Conservation (phyloP, 2,113 vertebrate genomes). For the Aegypius monachus region DNA sequence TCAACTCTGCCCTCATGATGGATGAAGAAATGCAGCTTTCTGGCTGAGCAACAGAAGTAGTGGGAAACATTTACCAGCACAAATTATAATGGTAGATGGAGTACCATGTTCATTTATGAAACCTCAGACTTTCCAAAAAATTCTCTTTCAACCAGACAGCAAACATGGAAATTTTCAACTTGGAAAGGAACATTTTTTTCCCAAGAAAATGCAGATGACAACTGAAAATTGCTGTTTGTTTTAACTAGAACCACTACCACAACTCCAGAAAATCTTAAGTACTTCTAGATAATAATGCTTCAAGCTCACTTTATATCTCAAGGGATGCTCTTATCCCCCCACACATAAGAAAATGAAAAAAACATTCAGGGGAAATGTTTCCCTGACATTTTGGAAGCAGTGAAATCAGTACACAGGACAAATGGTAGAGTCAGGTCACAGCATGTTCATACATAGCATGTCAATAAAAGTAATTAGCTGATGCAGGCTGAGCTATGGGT, state of each 20-base stretch:
- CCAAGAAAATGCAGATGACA: not conserved
- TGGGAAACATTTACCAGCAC: not conserved
- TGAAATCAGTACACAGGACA: not conserved
- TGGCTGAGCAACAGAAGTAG: not conserved
- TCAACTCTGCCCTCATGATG: slow-evolving; percentile 17
- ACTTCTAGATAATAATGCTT: not conserved
- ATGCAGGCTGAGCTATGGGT: not conserved
- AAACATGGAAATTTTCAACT: not conserved
- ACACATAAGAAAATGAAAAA: not conserved
- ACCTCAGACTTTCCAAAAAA: not conserved
- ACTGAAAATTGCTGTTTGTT: not conserved
- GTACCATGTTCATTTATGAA: not conserved
- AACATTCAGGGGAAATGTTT: not conserved
- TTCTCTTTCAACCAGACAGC: not conserved
- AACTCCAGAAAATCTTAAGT: not conserved
- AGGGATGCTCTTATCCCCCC: not conserved
- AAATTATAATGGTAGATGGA: not conserved
- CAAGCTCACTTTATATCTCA: not conserved
- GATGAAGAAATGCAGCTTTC: slow-evolving; percentile 39
- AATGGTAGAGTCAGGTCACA: not conserved
- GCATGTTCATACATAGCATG: not conserved
- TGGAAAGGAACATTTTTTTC: not conserved
- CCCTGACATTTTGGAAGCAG: not conserved
- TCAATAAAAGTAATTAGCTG: not conserved
- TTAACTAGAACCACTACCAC: not conserved